Conservation (phyloP, 2,113 vertebrate species). For the Melanotaenia duboulayi region DNA sequence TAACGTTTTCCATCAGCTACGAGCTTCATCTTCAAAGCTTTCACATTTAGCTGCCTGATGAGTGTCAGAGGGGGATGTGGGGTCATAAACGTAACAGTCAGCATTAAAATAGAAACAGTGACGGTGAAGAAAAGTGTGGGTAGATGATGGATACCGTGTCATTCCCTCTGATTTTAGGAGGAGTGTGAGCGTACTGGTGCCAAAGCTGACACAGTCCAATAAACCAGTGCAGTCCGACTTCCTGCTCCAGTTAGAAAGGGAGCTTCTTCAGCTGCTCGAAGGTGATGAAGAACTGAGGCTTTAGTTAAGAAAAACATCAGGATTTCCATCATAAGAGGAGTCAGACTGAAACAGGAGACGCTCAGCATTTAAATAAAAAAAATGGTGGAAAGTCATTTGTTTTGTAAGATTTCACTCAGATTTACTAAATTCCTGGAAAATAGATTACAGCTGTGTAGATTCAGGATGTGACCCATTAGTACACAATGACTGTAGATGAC, state of each 20-base stretch:
- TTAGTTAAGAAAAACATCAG: conserved; percentile 76
- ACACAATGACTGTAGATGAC: no score
- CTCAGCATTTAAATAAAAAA: not conserved
- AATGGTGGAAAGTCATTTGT: no score
- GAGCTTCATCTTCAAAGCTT: not conserved
- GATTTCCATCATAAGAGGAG: not conserved
- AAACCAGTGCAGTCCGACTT: conserved; percentile 3
- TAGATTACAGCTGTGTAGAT: no score
- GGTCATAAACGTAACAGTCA: conserved; percentile 3
- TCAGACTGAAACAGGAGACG: not conserved
- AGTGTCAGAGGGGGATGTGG: conserved; percentile 22
- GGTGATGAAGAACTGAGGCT: conserved; percentile 94
- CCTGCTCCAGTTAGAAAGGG: conserved; percentile 83
- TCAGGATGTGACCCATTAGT: no score
- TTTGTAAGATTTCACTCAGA: no score
- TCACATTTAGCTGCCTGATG: conserved; percentile 61
- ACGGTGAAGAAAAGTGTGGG: conserved; percentile 5
- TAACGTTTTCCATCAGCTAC: not conserved
- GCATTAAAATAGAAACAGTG: conserved; percentile 4
- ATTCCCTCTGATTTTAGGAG: conserved; percentile 18
- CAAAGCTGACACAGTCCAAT: conserved; percentile 38
- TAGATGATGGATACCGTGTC: not conserved
- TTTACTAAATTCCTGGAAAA: no score
- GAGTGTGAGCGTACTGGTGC: conserved; percentile 47
- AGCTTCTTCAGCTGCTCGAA: conserved; percentile 96